A percentile compares a stretch with the other conserved stretches of the same genome.
Conservation (phyloP, 2,888 invertebrate genomes). For the Drosophila sordidula region DNA sequence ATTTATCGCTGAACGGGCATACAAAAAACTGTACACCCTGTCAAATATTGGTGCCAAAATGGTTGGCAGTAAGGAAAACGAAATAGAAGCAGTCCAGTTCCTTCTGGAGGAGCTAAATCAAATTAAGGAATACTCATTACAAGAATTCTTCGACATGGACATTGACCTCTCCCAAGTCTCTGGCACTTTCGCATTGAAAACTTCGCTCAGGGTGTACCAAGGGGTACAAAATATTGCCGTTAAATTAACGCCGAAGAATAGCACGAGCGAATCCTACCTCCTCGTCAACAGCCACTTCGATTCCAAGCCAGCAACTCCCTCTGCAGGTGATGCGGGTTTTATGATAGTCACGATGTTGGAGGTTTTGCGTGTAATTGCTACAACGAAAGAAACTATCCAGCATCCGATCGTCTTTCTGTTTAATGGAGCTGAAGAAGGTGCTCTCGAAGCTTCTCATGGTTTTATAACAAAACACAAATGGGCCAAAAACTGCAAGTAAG, state of each 20-base stretch:
- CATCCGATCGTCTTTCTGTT: constrained; percentile 88
- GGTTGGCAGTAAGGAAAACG: constrained; percentile 90
- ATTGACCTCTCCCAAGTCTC: constrained; percentile 76
- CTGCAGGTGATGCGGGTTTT: constrained; percentile 85
- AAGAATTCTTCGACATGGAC: constrained; percentile 77
- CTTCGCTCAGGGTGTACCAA: constrained; percentile 74
- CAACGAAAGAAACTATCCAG: constrained; percentile 83
- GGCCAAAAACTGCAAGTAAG: constrained; percentile 88
- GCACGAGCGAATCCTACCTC: constrained; percentile 67
- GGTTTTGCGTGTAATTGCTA: constrained; percentile 85
- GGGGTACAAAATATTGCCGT: constrained; percentile 82
- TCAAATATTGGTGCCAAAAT: constrained; percentile 58
- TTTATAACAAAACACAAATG: constrained; percentile 90
- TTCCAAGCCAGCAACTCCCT: constrained; percentile 92
- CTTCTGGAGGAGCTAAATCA: constrained; percentile 65
- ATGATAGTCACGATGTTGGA: constrained; percentile 88
- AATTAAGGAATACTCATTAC: constrained; percentile 61
- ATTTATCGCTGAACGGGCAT: constrained; percentile 89
- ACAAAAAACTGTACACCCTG: constrained; percentile 48
- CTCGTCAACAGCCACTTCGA: constrained; percentile 95
- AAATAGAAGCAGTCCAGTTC: constrained; percentile 87
- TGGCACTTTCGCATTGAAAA: constrained; percentile 63
- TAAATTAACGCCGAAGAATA: constrained; percentile 72
- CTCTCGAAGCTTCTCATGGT: constrained; percentile 89
- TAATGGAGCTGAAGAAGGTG: constrained; percentile 89